Evolutionary conservation across 2,888 invertebrate genomes (phyloP), one percentile per base, ranked within the genome.

Genomic region (Volucella zonaria): DNA sequence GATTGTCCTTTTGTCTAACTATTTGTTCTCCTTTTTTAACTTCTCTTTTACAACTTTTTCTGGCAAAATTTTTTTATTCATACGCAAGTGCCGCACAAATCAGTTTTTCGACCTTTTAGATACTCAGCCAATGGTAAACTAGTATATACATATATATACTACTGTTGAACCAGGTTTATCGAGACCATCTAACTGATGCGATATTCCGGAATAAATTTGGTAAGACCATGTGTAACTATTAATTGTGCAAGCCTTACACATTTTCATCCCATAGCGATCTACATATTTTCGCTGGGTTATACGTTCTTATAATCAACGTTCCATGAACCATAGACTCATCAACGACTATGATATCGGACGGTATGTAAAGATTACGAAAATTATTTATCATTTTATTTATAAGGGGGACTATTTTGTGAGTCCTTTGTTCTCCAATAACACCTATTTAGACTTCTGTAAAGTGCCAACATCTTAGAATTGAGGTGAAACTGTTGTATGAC

Each of bases 121-220:
- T 54, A 70, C 31, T 52, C 47, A 12, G 71, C 71, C 47, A 71
- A 49, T 59, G 71, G 61, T 58, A 71, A 42, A 8, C 59, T 59
- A 40, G 1, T 18, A 1, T 2, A 2, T 18, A 2, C 1, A 2
- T 2, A n/a, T n/a, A n/a, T 18, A 18, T 18, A 18, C 18, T 2
- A 18, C 2, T 18, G 18, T 18, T 18, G 18, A 1, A 18, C 1
- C 18, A 18, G 1, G 18, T 18, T 18, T 18, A 40, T 43, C 43
- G 12, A 43, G 43, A 43, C 43, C 43, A 1, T 43, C 43, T 43
- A 11, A 43, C n/a, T n/a, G n/a, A n/a, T n/a, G n/a, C n/a, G n/a
- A n/a, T n/a, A n/a, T n/a, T n/a, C n/a, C n/a, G n/a, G n/a, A n/a
- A n/a, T n/a, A n/a, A n/a, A n/a, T n/a, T n/a, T n/a, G n/a, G n/a